phyloP scores from a whole-genome alignment of 2,113 vertebrate genomes.

The Pantherophis guttatus region DNA sequence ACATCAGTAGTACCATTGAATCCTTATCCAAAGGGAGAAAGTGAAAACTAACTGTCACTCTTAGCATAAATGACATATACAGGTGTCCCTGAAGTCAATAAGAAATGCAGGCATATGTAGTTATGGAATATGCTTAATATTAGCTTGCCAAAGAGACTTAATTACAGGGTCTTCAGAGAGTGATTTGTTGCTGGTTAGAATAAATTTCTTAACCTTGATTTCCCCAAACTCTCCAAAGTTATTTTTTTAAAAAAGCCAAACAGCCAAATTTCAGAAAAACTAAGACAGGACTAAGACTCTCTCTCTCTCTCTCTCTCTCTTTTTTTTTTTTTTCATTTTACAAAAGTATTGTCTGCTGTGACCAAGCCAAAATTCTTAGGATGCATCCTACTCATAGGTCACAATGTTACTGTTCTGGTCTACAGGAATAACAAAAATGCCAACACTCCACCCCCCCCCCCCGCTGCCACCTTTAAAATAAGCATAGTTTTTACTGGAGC shows the following conservation, averaged over 20 bases:
- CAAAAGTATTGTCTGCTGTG: neutral
- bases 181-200: neutral
- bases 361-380: neutral
- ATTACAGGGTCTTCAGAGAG: neutral
- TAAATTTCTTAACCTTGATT: constrained; percentile 6
- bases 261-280: neutral
- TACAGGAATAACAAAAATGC: neutral
- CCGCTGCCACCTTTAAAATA: accelerated
- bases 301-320: too few species aligned
- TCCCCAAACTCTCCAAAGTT: neutral
- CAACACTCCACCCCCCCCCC: accelerated
- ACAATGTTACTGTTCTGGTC: neutral
- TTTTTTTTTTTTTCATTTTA: neutral
- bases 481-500: constrained; percentile 7
- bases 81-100: neutral
- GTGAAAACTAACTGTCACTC: constrained; percentile 5
- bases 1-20: neutral
- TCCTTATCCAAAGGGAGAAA: constrained; percentile 1
- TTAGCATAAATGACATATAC: neutral
- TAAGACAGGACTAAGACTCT: neutral
- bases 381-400: neutral
- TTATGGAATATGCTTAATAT: neutral
- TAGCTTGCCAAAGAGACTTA: constrained; percentile 1
- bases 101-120: neutral
- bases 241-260: neutral